Percentiles rank a stretch among this genome's conserved stretches.
phyloP scores from a whole-genome alignment of 2,888 invertebrate species.

The Hoplodrina blanda region DNA sequence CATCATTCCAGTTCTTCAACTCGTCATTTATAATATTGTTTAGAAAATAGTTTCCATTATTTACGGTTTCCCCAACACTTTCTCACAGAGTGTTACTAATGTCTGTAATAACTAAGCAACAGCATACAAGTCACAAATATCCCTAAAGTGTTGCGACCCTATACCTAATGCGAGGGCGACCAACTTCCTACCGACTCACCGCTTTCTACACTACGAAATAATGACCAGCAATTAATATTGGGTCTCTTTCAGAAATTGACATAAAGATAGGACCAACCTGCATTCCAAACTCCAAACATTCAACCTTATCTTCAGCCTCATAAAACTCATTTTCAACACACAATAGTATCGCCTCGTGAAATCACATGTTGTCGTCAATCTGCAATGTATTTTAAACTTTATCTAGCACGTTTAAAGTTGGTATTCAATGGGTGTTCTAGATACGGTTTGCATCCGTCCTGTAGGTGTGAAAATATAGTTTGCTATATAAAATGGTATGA shows the following conservation, averaged over 20 bases:
- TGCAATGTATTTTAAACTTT: constrained; percentile 49
- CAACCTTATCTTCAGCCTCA: constrained; percentile 29
- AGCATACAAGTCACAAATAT: constrained; percentile 54
- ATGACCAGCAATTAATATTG: constrained; percentile 84
- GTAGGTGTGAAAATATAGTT: constrained; percentile 64
- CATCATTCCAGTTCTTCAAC: constrained; percentile 5
- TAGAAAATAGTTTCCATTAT: constrained; percentile 55
- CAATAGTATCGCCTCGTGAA: constrained; percentile 34
- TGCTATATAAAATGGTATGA: constrained; percentile 52
- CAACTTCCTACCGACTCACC: constrained; percentile 76
- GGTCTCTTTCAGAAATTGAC: constrained; percentile 62
- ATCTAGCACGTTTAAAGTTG: constrained; percentile 42
- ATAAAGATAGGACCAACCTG: constrained; percentile 53
- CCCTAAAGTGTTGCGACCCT: constrained; percentile 66
- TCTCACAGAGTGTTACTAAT: constrained; percentile 55
- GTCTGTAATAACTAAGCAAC: constrained; percentile 46
- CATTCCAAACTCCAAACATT: constrained; percentile 28
- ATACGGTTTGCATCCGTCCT: constrained; percentile 56
- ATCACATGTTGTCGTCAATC: constrained; percentile 46
- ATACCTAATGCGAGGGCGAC: constrained; percentile 74
- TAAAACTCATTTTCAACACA: constrained; percentile 44
- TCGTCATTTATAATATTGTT: constrained; percentile 42
- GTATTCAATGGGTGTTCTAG: constrained; percentile 47
- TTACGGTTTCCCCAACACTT: constrained; percentile 52
- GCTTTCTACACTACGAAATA: constrained; percentile 85